Evolutionary conservation across 2,888 invertebrate genomes (phyloP), one percentile per base, ranked within the genome.

Genomic region (Sepioteuthis lessoniana): DNA sequence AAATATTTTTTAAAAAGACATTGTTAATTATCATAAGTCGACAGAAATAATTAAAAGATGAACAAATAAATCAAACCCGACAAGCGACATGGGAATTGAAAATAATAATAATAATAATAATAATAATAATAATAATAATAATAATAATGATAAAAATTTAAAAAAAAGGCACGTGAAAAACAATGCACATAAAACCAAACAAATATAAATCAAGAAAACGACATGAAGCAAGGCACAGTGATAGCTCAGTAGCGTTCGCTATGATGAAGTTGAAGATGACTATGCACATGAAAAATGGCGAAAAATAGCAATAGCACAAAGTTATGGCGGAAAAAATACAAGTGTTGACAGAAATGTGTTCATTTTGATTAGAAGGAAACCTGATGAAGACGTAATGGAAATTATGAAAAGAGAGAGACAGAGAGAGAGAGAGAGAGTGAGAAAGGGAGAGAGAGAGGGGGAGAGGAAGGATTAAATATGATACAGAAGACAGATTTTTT

Each of bases 11-110:
- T 19, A 19, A n/a, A 76, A 76, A 31, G n/a, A 76, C 76, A 76
- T 8, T 13, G 76, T 76, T 50, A 50, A 50, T 50, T 76, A 76
- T 76, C 76, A 76, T 76, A 76, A 76, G 76, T 76, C 76, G 76
- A n/a, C n/a, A 76, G 31, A 76, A 76, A 76, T 76, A 76, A 76
- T 76, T n/a, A 76, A n/a, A 76, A 76, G n/a, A 76, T 76, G 76
- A 8, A 76, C 76, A n/a, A 76, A 76, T 76, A 76, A 76, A 76
- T 76, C 76, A 76, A 76, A 76, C 76, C 31, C 76, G 76, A 76
- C 76, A 76, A 76, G 76, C 31, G 76, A 76, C 76, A 76, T 76
- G 76, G 76, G 31, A 76, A 76, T n/a, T n/a, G 8, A n/a, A 76
- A 76, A 76, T n/a, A 76, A 76, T n/a, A n/a, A n/a, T n/a, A n/a